A percentile compares a stretch with the other conserved stretches of the same genome.
phyloP scores from a whole-genome alignment of 2,888 invertebrate genomes.

The Agonopterix heracliana region DNA sequence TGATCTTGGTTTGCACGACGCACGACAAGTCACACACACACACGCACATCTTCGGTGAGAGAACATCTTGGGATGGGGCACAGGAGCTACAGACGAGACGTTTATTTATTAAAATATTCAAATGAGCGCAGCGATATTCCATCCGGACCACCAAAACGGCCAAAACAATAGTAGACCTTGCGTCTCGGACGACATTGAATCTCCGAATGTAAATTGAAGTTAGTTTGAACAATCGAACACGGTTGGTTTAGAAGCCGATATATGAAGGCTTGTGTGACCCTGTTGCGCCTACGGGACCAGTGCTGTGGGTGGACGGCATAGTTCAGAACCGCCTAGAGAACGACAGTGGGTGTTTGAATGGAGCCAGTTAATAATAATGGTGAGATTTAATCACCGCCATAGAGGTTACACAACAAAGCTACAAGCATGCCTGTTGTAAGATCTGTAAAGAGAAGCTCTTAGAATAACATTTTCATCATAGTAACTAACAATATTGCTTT shows the following conservation, averaged over 20 bases:
- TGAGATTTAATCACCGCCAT: conserved; percentile 75
- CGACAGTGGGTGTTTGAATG: conserved; percentile 75
- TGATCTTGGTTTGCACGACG: conserved; percentile 71
- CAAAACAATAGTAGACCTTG: conserved; percentile 70
- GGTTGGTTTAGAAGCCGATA: conserved; percentile 54
- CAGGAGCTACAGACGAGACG: conserved; percentile 22
- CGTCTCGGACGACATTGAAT: conserved; percentile 64
- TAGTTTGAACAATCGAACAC: conserved; percentile 64
- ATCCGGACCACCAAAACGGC: conserved; percentile 62
- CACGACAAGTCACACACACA: conserved; percentile 34
- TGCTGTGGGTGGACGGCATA: conserved; percentile 74
- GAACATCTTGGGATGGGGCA: conserved; percentile 27
- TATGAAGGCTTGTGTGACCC: conserved; percentile 69
- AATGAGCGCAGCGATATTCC: conserved; percentile 49
- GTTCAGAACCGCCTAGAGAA: conserved; percentile 62
- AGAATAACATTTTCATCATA: conserved; percentile 19
- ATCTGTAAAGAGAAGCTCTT: conserved; percentile 49
- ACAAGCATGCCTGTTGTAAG: conserved; percentile 62
- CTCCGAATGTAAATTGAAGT: conserved; percentile 66
- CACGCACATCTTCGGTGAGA: conserved; percentile 33
- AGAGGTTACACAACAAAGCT: conserved; percentile 70
- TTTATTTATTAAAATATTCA: conserved; percentile 50
- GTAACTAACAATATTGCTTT: conserved; percentile 58
- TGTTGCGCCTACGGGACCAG: conserved; percentile 74
- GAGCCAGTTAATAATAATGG: conserved; percentile 76